phyloP scores from a whole-genome alignment of 2,113 vertebrate genomes.

The Beaufortia kweichowensis region DNA sequence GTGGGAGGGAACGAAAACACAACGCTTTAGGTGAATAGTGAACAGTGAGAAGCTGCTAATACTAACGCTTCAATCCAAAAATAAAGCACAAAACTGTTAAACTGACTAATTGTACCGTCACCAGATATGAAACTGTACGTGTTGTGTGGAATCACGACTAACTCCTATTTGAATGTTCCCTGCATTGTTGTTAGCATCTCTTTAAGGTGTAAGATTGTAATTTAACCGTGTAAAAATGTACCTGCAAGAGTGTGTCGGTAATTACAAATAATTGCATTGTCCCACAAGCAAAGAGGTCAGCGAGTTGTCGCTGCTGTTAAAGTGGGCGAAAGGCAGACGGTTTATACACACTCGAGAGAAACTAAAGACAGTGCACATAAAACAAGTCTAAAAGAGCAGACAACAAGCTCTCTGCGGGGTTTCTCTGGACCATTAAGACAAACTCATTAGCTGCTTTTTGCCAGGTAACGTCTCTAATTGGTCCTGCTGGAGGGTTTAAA shows the following conservation, averaged over 20 bases:
- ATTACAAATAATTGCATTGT: slow-evolving; percentile 36
- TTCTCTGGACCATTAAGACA: slow-evolving; percentile 10
- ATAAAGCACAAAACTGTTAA: slow-evolving; percentile 16
- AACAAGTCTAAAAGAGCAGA: slow-evolving; percentile 27
- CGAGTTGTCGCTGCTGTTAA: slow-evolving; percentile 11
- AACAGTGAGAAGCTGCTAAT: slow-evolving; percentile 20
- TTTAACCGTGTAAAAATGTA: not conserved
- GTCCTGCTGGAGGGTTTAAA: slow-evolving; percentile 32
- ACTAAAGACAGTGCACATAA: slow-evolving; percentile 22
- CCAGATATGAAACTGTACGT: not conserved
- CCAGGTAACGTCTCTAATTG: slow-evolving; percentile 33
- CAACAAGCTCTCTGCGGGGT: slow-evolving; percentile 9
- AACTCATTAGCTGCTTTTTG: slow-evolving; percentile 29
- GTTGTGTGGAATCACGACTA: not conserved
- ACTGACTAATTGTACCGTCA: not conserved
- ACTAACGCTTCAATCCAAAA: slow-evolving; percentile 13
- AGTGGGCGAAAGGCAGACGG: slow-evolving; percentile 6
- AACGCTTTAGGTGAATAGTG: not conserved
- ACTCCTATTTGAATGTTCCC: slow-evolving; percentile 17
- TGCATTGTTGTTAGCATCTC: slow-evolving; percentile 18
- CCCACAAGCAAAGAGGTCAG: slow-evolving; percentile 29
- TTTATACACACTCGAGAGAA: slow-evolving; percentile 23
- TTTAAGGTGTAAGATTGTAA: not conserved
- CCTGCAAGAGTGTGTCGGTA: slow-evolving; percentile 23
- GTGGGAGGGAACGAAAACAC: not conserved